Percentiles rank a stretch among this genome's conserved stretches.
Evolutionary conservation across 2,888 invertebrate species (phyloP).

Genomic region (Ctenicera cuprea): DNA sequence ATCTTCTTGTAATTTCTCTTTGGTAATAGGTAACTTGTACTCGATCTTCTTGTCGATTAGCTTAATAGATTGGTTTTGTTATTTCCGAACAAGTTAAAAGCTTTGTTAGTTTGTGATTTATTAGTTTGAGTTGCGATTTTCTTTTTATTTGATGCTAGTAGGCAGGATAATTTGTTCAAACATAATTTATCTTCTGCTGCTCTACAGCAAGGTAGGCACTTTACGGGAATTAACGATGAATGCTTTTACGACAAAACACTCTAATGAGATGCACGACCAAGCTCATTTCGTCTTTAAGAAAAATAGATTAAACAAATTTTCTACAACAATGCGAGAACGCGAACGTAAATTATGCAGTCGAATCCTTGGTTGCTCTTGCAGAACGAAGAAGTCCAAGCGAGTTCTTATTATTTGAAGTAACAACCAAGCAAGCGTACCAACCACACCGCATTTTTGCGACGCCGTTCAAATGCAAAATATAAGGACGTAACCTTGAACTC

Average conservation of each 20-base stretch:
- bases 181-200: slow-evolving; percentile 9
- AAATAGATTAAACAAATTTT: slow-evolving; percentile 10
- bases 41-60: slow-evolving; percentile 20
- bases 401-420: slow-evolving; percentile 34
- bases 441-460: slow-evolving; percentile 35
- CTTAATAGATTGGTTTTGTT: slow-evolving; percentile 6
- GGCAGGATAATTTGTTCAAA: slow-evolving; percentile 19
- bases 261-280: slow-evolving; percentile 5
- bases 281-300: not conserved
- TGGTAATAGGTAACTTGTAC: not conserved
- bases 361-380: slow-evolving; percentile 46
- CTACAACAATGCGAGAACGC: slow-evolving; percentile 6
- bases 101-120: slow-evolving; percentile 22
- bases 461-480: slow-evolving; percentile 24
- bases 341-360: slow-evolving; percentile 25
- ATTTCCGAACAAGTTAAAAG: slow-evolving; percentile 9
- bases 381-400: slow-evolving; percentile 40
- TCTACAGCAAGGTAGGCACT: not conserved
- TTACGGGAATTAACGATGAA: slow-evolving; percentile 9
- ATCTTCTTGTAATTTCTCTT: slow-evolving; percentile 2
- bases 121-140: slow-evolving; percentile 4
- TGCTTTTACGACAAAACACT: slow-evolving; percentile 1
- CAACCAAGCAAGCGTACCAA: slow-evolving; percentile 42
- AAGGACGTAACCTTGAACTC: slow-evolving; percentile 28
- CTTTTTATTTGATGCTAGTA: slow-evolving; percentile 11